These are phyloP conservation scores for Phaonia tiefii DNA, from an alignment of 2,888 invertebrate species.

Conservation along the genomic window DNA sequence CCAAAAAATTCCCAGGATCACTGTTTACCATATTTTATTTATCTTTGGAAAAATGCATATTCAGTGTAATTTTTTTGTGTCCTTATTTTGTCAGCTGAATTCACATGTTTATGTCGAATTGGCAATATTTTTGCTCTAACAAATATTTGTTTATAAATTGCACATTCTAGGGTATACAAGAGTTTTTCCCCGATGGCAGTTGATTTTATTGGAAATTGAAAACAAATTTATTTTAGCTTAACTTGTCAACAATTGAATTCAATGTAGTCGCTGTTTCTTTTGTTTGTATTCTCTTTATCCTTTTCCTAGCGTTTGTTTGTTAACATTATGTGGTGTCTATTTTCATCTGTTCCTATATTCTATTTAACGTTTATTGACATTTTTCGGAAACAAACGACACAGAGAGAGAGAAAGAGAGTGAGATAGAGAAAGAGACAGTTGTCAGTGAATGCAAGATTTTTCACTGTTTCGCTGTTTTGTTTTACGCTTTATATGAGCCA, in stretches of 20 bases:
- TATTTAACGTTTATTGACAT: constrained; percentile 59
- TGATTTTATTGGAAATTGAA: constrained; percentile 18
- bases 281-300: background rate
- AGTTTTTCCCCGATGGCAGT: background rate
- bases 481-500: background rate
- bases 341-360: constrained; percentile 47
- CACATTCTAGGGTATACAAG: background rate
- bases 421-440: constrained; percentile 34
- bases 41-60: too few relatives aligned
- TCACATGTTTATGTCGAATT: too few relatives aligned
- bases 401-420: too few relatives aligned
- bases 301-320: constrained; percentile 3
- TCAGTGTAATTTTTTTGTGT: too few relatives aligned
- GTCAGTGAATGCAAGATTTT: constrained; percentile 36
- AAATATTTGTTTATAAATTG: constrained; percentile 1
- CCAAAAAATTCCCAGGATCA: too few relatives aligned
- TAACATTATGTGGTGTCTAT: constrained; percentile 5
- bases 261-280: background rate
- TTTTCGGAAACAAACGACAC: constrained; percentile 50
- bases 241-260: constrained; percentile 32
- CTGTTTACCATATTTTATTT: too few relatives aligned
- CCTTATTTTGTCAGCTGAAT: too few relatives aligned
- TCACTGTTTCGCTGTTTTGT: constrained; percentile 29
- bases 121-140: background rate
- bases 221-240: constrained; percentile 35